Base-by-base conservation (phyloP, 2,888 invertebrate genomes). In the Scaeva pyrastri region DNA sequence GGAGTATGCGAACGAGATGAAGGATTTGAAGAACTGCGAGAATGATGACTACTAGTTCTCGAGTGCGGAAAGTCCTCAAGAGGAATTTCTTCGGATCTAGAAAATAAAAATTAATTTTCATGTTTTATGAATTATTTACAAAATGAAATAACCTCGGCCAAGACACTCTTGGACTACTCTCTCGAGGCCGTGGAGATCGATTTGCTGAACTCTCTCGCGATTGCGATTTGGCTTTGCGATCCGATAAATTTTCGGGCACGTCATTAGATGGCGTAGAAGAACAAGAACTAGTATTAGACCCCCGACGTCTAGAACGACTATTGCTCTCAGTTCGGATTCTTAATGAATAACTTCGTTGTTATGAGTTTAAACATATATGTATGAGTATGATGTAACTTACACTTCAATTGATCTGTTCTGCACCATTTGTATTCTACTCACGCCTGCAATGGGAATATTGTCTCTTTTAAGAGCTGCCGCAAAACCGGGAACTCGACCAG, bases 61-160 rank as follows among this genome's bases (percentile, higher is more conserved):
- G 94, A 93, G 83, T 94, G 94, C 87, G 95, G 95, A 89, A 97
- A 96, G 87, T 97, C 95, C 90, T 97, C 97, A 52, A 97, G 91
- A 0, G 97, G 97, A 58, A 97, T 97, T 89, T 97, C 97, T 90
- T 97, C 96, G 26, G 95, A 96, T 23, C 92, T 92, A 56, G 6
- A 88, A 12, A 1, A 60, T 60, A 11, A 2, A 26, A n/a, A 52
- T 52, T 23, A 31, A 3, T n/a, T 23, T 11, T 43, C 14, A n/a
- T n/a, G n/a, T 31, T 11, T 5, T 41, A 21, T 45, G 43, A 64
- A 56, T 16, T 48, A 2, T 39, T 7, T 48, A 12, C 2, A 23
- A 84, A 77, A 52, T 72, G 58, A 45, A 58, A 0, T 60, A 83
- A 92, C 78, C 96, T 94, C 0, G 96, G 95, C 48, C 97, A 93